Conservation (phyloP, 2,113 vertebrate species). For the Oplegnathus fasciatus region DNA sequence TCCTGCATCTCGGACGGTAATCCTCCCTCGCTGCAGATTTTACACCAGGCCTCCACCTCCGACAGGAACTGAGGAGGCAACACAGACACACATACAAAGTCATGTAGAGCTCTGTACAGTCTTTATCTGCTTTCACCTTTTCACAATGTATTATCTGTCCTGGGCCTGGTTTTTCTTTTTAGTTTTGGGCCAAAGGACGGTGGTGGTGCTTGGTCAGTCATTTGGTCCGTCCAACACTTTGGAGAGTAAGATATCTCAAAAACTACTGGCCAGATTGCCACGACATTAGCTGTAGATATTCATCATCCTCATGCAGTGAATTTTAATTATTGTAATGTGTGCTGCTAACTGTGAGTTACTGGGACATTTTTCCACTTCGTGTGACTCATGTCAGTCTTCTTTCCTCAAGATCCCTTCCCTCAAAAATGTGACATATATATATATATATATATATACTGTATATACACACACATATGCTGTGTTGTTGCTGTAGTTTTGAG, state of each 20-base stretch:
- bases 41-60: constrained; percentile 97
- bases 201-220: too few relatives aligned
- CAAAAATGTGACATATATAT: too few relatives aligned
- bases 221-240: neutral
- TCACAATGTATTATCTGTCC: neutral
- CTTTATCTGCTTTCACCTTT: neutral
- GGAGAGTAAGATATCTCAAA: neutral
- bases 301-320: neutral
- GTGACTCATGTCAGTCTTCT: neutral
- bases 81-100: neutral
- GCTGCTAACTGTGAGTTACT: neutral
- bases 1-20: constrained; percentile 96
- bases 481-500: neutral
- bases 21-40: constrained; percentile 97
- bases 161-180: too few relatives aligned
- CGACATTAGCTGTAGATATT: neutral
- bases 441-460: too few relatives aligned
- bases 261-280: neutral
- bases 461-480: neutral
- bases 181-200: neutral
- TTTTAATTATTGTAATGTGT: neutral
- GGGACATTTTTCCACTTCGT: neutral
- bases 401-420: neutral
- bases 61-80: constrained; percentile 90
- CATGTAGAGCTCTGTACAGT: neutral